phyloP scores from a whole-genome alignment of 2,113 vertebrate genomes.

The Meriones unguiculatus region DNA sequence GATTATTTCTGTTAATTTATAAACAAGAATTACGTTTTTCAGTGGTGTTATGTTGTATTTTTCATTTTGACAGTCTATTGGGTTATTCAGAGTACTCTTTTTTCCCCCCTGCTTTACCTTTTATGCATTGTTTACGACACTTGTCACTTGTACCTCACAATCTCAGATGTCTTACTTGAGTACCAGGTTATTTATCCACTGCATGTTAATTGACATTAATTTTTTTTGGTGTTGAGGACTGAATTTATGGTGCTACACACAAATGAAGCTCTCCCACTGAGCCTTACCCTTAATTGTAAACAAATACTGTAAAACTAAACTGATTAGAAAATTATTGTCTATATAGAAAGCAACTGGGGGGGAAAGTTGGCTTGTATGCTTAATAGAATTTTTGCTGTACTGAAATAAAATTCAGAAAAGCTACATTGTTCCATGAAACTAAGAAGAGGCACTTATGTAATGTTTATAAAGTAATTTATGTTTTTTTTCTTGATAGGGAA shows the following conservation, averaged over 20 bases:
- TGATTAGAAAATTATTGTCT: conserved; percentile 20
- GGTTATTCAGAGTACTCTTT: not conserved
- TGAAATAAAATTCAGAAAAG: conserved; percentile 52
- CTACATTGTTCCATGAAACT: not conserved
- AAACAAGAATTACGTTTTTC: conserved; percentile 18
- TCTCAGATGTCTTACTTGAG: not conserved
- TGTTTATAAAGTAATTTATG: conserved; percentile 50
- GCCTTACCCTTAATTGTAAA: not conserved
- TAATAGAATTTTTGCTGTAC: conserved; percentile 35
- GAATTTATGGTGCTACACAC: not conserved
- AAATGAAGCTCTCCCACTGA: not conserved
- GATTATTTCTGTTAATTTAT: conserved; percentile 16
- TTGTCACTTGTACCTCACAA: not conserved
- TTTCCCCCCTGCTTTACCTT: not conserved
- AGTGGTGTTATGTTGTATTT: not conserved
- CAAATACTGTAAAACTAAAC: not conserved
- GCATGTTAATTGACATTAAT: not conserved
- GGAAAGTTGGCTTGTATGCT: not conserved
- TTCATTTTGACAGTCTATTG: not conserved
- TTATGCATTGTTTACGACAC: not conserved
- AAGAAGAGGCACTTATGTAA: conserved; percentile 2
- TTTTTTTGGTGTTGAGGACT: not conserved
- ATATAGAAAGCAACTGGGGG: not conserved
- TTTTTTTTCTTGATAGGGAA: conserved; percentile 81
- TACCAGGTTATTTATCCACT: not conserved